These are phyloP conservation scores for Lycocerus yunnanus DNA, from an alignment of 2,888 invertebrate species.

Conservation along the genomic window DNA sequence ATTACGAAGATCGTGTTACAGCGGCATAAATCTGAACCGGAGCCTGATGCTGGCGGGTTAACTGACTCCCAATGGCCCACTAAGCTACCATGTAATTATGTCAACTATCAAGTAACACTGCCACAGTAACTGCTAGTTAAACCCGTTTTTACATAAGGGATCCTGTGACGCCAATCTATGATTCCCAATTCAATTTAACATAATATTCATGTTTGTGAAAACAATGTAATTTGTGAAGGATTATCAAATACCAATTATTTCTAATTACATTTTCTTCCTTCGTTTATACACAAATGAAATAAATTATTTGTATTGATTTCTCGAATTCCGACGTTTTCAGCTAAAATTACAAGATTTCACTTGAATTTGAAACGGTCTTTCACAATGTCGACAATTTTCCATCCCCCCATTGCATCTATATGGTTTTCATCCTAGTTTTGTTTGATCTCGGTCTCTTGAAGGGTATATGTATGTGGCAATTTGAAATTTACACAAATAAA, in stretches of 20 bases:
- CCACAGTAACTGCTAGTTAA: conserved; percentile 27
- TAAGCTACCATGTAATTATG: conserved; percentile 52
- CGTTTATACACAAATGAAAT: background rate
- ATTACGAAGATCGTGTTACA: conserved; percentile 49
- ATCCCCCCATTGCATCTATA: background rate
- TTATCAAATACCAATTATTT: background rate
- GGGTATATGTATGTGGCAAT: no score
- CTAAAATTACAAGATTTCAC: background rate
- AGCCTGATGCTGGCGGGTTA: conserved; percentile 49
- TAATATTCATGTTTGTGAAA: background rate
- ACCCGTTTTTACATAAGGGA: conserved; percentile 6
- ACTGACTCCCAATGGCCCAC: conserved; percentile 57
- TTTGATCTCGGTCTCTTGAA: background rate
- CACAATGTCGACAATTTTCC: background rate
- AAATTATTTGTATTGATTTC: background rate
- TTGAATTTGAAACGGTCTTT: background rate
- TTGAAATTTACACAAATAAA: no score
- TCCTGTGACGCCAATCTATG: background rate
- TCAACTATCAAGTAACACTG: conserved; percentile 55
- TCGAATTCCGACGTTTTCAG: background rate
- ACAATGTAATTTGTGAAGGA: background rate
- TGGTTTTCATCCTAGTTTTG: background rate
- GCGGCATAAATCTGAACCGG: conserved; percentile 53
- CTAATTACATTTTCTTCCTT: background rate
- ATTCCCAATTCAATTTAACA: background rate